Evolutionary conservation across 1,140 invertebrate species (phyloP).

Genomic region (Macrobrachium rosenbergii): DNA sequence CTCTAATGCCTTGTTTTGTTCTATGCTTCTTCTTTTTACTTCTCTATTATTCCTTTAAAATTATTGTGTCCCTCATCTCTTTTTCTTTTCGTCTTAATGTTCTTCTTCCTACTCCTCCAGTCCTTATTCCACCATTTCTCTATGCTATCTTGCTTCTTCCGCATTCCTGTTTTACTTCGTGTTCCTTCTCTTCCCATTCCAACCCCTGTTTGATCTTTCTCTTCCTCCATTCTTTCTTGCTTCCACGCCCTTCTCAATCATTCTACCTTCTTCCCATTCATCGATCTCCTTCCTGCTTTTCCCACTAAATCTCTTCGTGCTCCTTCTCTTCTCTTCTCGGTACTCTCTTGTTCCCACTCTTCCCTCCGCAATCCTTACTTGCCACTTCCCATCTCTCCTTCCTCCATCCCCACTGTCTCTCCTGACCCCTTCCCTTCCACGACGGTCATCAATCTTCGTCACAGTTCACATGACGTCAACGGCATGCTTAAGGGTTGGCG

Average conservation of each 20-base stretch:
- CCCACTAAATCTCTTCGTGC: no score
- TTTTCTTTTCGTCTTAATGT: not conserved
- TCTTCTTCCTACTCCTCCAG: not conserved
- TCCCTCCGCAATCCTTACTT: no score
- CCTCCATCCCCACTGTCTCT: not conserved
- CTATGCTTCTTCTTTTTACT: not conserved
- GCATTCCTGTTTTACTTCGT: constrained; percentile 1
- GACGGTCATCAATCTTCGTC: not conserved
- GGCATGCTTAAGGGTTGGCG: not conserved
- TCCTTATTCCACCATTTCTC: not conserved
- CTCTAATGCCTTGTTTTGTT: not conserved
- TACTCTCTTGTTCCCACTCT: no score
- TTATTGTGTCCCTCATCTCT: not conserved
- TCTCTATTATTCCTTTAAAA: not conserved
- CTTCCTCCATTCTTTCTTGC: not conserved
- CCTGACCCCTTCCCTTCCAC: not conserved
- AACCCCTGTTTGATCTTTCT: not conserved
- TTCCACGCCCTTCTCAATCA: no score
- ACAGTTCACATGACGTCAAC: not conserved
- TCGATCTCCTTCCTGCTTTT: no score
- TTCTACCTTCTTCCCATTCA: no score
- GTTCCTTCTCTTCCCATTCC: not conserved
- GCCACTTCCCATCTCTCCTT: no score
- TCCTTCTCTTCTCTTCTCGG: no score
- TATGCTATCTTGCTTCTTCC: not conserved